Evolutionary conservation across 2,888 invertebrate genomes (phyloP).

Genomic region (Thera britannica): DNA sequence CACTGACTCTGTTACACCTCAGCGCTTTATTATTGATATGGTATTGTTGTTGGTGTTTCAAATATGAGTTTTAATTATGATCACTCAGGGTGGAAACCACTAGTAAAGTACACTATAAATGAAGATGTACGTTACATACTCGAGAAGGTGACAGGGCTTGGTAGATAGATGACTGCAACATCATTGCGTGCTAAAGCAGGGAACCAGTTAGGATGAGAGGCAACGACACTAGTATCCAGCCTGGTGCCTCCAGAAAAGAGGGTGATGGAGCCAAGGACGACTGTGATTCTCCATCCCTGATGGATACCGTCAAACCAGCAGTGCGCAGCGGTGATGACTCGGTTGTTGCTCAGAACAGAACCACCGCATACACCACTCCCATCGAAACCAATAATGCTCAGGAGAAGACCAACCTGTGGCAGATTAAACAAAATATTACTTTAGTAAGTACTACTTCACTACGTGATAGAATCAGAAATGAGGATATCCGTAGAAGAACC

Average conservation of each 20-base stretch:
- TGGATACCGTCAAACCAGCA: constrained; percentile 62
- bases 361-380: constrained; percentile 58
- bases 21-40: no score
- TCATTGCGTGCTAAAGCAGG: constrained; percentile 57
- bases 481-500: no score
- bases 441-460: neutral
- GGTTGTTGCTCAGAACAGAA: constrained; percentile 48
- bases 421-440: neutral
- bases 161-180: constrained; percentile 54
- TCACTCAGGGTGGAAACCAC: neutral
- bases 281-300: constrained; percentile 56
- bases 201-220: constrained; percentile 55
- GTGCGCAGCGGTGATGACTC: constrained; percentile 59
- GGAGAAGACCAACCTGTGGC: constrained; percentile 53
- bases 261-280: constrained; percentile 58
- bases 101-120: neutral
- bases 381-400: constrained; percentile 31
- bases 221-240: constrained; percentile 45
- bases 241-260: constrained; percentile 65
- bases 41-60: no score
- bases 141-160: constrained; percentile 37
- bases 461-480: no score
- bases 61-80: neutral
- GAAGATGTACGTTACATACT: constrained; percentile 42
- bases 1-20: no score